Percentiles rank a stretch among this genome's conserved stretches.
Conservation (phyloP, 2,888 invertebrate genomes). For the Zaprionus lineosus region DNA sequence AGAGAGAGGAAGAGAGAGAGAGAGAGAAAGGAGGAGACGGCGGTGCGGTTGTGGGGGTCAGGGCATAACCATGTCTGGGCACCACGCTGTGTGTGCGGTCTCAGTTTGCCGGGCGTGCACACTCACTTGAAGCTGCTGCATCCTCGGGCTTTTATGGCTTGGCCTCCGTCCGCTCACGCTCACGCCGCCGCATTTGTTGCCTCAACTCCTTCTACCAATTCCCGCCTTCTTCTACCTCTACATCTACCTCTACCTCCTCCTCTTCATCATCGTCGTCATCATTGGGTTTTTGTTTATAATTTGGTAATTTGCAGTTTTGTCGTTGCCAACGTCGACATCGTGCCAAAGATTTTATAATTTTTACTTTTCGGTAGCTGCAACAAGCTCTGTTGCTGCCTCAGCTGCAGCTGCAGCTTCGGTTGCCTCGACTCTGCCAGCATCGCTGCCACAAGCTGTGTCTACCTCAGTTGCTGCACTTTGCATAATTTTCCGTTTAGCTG, state of each 20-base stretch:
- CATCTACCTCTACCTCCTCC: neutral
- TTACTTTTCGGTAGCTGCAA: conserved; percentile 67
- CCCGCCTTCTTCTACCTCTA: conserved; percentile 3
- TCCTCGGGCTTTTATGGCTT: conserved; percentile 49
- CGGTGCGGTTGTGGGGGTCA: neutral
- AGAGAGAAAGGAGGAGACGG: neutral
- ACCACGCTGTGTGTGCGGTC: conserved; percentile 63
- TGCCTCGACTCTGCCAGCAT: conserved; percentile 20
- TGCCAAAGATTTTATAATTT: conserved; percentile 76
- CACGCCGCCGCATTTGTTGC: too few relatives aligned
- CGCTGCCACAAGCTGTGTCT: conserved; percentile 32
- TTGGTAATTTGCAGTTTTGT: conserved; percentile 76
- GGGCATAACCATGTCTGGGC: conserved; percentile 30
- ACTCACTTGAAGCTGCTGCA: conserved; percentile 25
- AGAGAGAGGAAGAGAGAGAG: neutral
- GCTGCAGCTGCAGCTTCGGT: conserved; percentile 23
- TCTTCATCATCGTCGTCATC: conserved; percentile 13
- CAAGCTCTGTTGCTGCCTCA: conserved; percentile 25
- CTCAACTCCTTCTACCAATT: neutral
- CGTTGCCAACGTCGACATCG: conserved; percentile 61
- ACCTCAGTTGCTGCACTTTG: conserved; percentile 59
- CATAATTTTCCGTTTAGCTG: conserved; percentile 73
- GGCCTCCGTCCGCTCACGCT: too few relatives aligned
- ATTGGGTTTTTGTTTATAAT: conserved; percentile 64
- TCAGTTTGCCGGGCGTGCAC: conserved; percentile 7